A percentile compares a stretch with the other conserved stretches of the same genome.
These are phyloP conservation scores for Drosophila pseudoobscura DNA, from an alignment of 1,140 invertebrate species.

Conservation along the genomic window DNA sequence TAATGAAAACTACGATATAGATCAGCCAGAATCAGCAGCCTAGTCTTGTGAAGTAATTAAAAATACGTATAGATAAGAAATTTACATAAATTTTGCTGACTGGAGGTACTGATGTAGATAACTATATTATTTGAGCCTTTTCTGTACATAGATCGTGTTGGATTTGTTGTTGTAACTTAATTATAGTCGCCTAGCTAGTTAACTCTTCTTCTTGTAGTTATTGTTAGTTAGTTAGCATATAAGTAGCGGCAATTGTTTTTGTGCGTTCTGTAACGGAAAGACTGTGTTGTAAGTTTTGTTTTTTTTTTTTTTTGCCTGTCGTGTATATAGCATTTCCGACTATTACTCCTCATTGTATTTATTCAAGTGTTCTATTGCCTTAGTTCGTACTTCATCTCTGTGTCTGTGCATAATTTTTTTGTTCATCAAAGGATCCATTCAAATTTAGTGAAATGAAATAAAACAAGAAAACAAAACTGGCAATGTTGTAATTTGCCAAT, in stretches of 20 bases:
- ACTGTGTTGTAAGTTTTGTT: slow-evolving; percentile 80
- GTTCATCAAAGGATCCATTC: slow-evolving; percentile 57
- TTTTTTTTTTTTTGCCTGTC: slow-evolving; percentile 31
- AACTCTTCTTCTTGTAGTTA: slow-evolving; percentile 32
- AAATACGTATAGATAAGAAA: slow-evolving; percentile 1
- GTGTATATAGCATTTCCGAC: no score
- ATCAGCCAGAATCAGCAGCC: slow-evolving; percentile 40
- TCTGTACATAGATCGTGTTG: slow-evolving; percentile 41
- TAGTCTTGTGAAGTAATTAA: slow-evolving; percentile 51
- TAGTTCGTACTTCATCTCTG: slow-evolving; percentile 48
- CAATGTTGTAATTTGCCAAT: neutral
- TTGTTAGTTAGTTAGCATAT: slow-evolving; percentile 50
- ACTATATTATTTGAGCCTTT: neutral
- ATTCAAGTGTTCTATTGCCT: slow-evolving; percentile 58
- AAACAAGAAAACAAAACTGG: slow-evolving; percentile 13
- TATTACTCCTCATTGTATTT: slow-evolving; percentile 46
- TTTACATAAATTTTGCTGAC: slow-evolving; percentile 32
- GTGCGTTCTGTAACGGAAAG: slow-evolving; percentile 73
- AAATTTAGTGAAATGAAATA: slow-evolving; percentile 24
- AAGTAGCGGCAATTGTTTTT: slow-evolving; percentile 81
- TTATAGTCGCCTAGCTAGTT: slow-evolving; percentile 19
- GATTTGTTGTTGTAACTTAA: slow-evolving; percentile 32
- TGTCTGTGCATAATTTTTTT: slow-evolving; percentile 70
- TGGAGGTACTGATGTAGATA: slow-evolving; percentile 24
- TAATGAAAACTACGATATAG: slow-evolving; percentile 40